Evolutionary conservation across 2,113 vertebrate genomes (phyloP).

Genomic region (Caretta caretta): DNA sequence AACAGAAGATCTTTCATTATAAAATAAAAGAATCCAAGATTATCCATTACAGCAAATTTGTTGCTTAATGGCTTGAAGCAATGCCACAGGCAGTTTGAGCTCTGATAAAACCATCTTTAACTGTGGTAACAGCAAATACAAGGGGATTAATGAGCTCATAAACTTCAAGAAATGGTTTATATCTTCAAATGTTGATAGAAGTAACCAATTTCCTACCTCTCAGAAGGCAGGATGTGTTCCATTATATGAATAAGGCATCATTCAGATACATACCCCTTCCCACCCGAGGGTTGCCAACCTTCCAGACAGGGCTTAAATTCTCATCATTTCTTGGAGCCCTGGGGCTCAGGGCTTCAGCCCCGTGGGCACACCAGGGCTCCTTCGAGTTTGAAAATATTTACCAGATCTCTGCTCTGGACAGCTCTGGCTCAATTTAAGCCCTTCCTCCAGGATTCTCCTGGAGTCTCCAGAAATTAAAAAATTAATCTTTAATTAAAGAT

Average conservation of each 20-base stretch:
- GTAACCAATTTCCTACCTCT: conserved; percentile 70
- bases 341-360: too few relatives aligned
- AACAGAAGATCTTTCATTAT: conserved; percentile 50
- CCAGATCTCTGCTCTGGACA: too few relatives aligned
- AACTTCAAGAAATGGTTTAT: conserved; percentile 67
- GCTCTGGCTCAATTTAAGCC: too few relatives aligned
- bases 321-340: too few relatives aligned
- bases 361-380: too few relatives aligned
- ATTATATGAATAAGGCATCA: conserved; percentile 56
- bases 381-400: too few relatives aligned
- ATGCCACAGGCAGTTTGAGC: conserved; percentile 56
- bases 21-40: conserved; percentile 61
- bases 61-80: conserved; percentile 72
- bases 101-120: conserved; percentile 64
- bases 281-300: not conserved
- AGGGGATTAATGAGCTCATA: conserved; percentile 64
- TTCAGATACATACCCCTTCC: conserved; percentile 10
- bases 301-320: not conserved
- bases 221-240: conserved; percentile 53
- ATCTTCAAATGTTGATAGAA: conserved; percentile 70
- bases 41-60: conserved; percentile 69
- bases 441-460: too few relatives aligned
- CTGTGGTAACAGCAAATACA: conserved; percentile 58
- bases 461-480: not conserved
- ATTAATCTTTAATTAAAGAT: not conserved